Evolutionary conservation across 2,888 invertebrate genomes (phyloP).

Genomic region (Pseudeuparius sepicola): DNA sequence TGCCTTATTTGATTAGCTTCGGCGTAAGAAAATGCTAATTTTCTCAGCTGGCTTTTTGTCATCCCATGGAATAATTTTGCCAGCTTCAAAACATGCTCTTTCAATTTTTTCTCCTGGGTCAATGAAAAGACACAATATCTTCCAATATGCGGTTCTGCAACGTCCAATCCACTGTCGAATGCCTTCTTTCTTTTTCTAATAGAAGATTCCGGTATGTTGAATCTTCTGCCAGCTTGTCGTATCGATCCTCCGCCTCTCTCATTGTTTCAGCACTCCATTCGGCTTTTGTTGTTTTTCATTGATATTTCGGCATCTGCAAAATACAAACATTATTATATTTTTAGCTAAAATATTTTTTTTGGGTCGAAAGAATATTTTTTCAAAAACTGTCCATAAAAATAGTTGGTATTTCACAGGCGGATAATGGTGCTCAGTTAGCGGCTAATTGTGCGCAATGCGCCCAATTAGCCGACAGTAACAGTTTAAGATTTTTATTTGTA

Average conservation of each 20-base stretch:
- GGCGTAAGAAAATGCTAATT: slow-evolving; percentile 6
- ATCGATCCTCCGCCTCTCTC: slow-evolving; percentile 15
- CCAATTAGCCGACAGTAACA: too few relatives aligned
- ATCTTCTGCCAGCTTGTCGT: slow-evolving; percentile 16
- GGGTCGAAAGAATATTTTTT: too few relatives aligned
- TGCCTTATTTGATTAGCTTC: slow-evolving; percentile 3
- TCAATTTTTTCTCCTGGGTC: slow-evolving; percentile 17
- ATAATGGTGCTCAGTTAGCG: too few relatives aligned
- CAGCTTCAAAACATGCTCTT: slow-evolving; percentile 16
- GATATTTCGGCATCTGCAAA: too few relatives aligned
- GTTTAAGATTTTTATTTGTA: too few relatives aligned
- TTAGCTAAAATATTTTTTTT: too few relatives aligned
- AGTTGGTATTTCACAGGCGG: too few relatives aligned
- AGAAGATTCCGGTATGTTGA: slow-evolving; percentile 18
- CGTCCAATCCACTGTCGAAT: slow-evolving; percentile 17
- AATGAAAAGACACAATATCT: slow-evolving; percentile 16
- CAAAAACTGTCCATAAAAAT: too few relatives aligned
- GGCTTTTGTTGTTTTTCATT: too few relatives aligned
- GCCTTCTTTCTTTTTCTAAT: slow-evolving; percentile 19
- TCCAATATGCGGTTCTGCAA: slow-evolving; percentile 15
- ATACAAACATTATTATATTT: too few relatives aligned
- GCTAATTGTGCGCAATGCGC: too few relatives aligned
- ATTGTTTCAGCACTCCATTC: too few relatives aligned
- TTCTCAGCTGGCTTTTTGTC: slow-evolving; percentile 9
- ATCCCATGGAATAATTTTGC: slow-evolving; percentile 16